Evolutionary conservation across 1,140 invertebrate species (phyloP).

Genomic region (Galleria mellonella): DNA sequence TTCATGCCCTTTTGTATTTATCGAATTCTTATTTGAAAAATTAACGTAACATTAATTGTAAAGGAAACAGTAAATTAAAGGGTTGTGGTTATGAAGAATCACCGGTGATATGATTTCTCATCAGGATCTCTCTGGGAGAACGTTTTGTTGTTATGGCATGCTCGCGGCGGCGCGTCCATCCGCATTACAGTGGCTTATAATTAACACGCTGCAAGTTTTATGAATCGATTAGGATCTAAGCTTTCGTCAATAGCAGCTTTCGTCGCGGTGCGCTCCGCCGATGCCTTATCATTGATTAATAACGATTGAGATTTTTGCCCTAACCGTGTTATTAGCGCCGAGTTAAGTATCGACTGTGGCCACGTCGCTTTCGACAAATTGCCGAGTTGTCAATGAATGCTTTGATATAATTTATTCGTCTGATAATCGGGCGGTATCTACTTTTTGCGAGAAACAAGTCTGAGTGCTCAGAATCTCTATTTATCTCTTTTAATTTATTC

Average conservation of each 20-base stretch:
- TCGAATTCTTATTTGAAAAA: too few species aligned
- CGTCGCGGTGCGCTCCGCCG: slow-evolving; percentile 35
- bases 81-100: slow-evolving; percentile 46
- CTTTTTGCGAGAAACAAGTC: not conserved
- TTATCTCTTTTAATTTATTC: too few species aligned
- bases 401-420: slow-evolving; percentile 31
- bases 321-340: slow-evolving; percentile 56
- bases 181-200: slow-evolving; percentile 69
- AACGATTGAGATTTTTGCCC: slow-evolving; percentile 62
- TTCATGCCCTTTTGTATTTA: too few species aligned
- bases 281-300: slow-evolving; percentile 69
- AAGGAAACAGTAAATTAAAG: slow-evolving; percentile 45
- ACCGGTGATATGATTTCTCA: slow-evolving; percentile 48
- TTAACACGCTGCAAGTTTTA: slow-evolving; percentile 71
- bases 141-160: slow-evolving; percentile 2
- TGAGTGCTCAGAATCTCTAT: too few species aligned
- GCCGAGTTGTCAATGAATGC: slow-evolving; percentile 33
- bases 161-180: slow-evolving; percentile 30
- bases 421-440: slow-evolving; percentile 21
- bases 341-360: slow-evolving; percentile 41
- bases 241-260: slow-evolving; percentile 71
- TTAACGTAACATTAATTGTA: slow-evolving; percentile 26
- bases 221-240: slow-evolving; percentile 73
- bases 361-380: slow-evolving; percentile 51
- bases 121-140: slow-evolving; percentile 26